Percentiles rank a stretch among this genome's conserved stretches.
Conservation (phyloP, 2,113 vertebrate genomes). For the Nesoenas mayeri region DNA sequence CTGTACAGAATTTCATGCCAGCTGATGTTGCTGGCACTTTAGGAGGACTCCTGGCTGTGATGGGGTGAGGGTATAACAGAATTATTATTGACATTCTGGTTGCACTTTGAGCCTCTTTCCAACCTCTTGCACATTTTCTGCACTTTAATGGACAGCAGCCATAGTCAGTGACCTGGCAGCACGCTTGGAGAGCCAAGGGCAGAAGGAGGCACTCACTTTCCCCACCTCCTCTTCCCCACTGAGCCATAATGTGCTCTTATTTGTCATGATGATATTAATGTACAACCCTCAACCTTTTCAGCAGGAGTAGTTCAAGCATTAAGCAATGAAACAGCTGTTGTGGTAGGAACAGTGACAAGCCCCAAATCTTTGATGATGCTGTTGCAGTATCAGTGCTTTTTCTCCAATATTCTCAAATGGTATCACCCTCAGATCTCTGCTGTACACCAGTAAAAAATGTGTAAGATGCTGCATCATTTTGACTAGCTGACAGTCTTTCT, state of each 20-base stretch:
- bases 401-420: not conserved
- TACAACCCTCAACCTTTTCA: not conserved
- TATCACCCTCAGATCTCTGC: not conserved
- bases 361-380: not conserved
- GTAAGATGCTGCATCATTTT: not conserved
- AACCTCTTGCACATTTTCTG: not conserved
- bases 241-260: not conserved
- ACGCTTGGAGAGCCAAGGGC: not conserved
- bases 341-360: not conserved
- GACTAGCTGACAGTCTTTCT: not conserved
- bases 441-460: not conserved
- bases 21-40: not conserved
- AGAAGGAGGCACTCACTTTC: not conserved
- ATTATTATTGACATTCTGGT: not conserved
- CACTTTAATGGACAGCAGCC: not conserved
- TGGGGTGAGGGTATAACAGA: not conserved
- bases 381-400: not conserved
- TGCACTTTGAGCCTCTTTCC: not conserved
- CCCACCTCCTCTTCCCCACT: not conserved
- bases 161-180: not conserved
- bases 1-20: not conserved
- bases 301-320: not conserved
- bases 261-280: not conserved
- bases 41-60: not conserved
- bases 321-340: not conserved